Evolutionary conservation across 2,797 vertebrate genomes (phyloP), one percentile per base, ranked within the genome.

Genomic region (Australoheros facetus): DNA sequence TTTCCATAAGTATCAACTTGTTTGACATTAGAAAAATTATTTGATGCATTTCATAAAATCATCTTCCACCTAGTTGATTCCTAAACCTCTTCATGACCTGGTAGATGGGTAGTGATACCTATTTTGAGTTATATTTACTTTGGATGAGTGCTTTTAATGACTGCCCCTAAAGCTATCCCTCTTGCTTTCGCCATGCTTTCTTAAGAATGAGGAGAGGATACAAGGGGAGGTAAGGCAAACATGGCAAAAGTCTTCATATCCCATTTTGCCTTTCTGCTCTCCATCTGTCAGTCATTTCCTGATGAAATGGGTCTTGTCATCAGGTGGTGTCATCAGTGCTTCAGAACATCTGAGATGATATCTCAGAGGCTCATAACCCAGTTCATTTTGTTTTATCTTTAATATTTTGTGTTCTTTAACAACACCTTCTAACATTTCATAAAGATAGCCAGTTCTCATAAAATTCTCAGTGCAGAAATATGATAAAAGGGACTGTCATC

Each of bases 181-280:
- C 57, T 89, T 91, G 73, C 81, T 89, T 84, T 78, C 59, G 53
- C 94, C 88, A 94, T 92, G 93, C 93, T 82, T 90, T 90, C 84
- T 90, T 81, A 95, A 99, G 98, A 98, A 97, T 94, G 98, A 99
- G 96, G 98, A 99, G 91, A 97, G 97, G 96, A 97, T 99, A 94
- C 98, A 99, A 90, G 98, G 98, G 32, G 98, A 99, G 98, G 98
- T 99, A 97, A 96, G 95, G 86, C 81, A 73, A 55, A 48, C 39
- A 66, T 85, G 83, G 75, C 56, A n/a, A 14, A 34, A 62, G 37
- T 84, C 64, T 72, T 78, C 37, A 77, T 13, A 56, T 76, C 55
- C 70, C 56, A 64, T 60, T 71, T 69, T 79, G 45, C 23, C 4
- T 69, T 78, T 79, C 7, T 13, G 71, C 53, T 87, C 56, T 3